These are phyloP conservation scores for Drosophila paranaensis DNA, from an alignment of 2,888 invertebrate species.

Conservation along the genomic window DNA sequence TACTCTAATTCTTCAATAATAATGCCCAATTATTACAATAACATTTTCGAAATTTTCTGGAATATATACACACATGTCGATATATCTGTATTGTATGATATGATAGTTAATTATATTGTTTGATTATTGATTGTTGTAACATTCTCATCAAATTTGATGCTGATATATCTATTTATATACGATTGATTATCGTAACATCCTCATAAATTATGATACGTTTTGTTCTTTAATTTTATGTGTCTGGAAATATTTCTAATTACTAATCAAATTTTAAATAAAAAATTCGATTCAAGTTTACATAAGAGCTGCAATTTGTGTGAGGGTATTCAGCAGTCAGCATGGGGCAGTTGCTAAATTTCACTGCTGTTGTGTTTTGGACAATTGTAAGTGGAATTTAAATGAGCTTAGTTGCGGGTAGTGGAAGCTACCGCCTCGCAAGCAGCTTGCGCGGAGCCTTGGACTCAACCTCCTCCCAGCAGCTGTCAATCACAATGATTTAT, in stretches of 20 bases:
- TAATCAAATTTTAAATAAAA: not conserved
- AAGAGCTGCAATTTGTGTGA: not conserved
- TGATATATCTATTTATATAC: no score
- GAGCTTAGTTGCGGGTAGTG: slow-evolving; percentile 74
- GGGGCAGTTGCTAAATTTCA: not conserved
- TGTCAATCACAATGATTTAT: slow-evolving; percentile 85
- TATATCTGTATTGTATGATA: no score
- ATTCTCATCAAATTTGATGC: no score
- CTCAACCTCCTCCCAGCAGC: slow-evolving; percentile 62
- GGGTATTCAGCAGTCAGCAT: slow-evolving; percentile 23
- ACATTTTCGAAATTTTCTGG: no score
- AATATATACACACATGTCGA: no score
- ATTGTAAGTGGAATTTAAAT: slow-evolving; percentile 80
- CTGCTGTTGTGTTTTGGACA: slow-evolving; percentile 60
- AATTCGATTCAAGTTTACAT: not conserved
- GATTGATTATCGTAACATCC: not conserved
- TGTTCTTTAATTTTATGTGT: no score
- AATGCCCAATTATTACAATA: no score
- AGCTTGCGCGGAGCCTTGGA: slow-evolving; percentile 7
- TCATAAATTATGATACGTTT: no score
- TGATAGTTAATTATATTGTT: no score
- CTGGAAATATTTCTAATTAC: not conserved
- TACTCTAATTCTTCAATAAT: no score
- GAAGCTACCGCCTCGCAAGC: slow-evolving; percentile 44
- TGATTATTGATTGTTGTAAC: no score